A percentile compares a stretch with the other conserved stretches of the same genome.
phyloP scores from a whole-genome alignment of 2,888 invertebrate species.

The Mythimna ferrago region DNA sequence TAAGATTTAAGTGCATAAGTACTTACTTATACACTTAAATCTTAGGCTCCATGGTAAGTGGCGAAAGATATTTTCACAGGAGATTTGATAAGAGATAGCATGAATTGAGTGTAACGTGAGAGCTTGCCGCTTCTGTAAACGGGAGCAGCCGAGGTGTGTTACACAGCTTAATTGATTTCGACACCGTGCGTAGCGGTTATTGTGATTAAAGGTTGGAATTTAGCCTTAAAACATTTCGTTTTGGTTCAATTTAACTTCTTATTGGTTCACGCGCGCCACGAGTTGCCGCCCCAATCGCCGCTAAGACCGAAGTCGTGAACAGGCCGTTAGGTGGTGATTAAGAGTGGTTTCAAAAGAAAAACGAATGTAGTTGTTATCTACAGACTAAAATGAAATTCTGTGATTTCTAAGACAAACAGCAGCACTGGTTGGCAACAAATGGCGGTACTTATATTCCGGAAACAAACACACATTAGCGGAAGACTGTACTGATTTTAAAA shows the following conservation, averaged over 20 bases:
- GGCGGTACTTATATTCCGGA: neutral
- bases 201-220: neutral
- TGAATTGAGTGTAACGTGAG: conserved; percentile 47
- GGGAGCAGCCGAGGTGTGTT: conserved; percentile 28
- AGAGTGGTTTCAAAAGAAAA: neutral
- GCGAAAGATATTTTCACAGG: conserved; percentile 51
- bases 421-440: neutral
- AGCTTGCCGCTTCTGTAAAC: conserved; percentile 42
- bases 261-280: no score
- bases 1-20: no score
- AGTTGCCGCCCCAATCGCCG: no score
- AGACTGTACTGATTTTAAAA: neutral
- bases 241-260: no score
- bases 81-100: conserved; percentile 48
- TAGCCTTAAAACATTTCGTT: neutral
- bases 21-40: neutral
- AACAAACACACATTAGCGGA: neutral
- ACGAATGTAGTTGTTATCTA: neutral
- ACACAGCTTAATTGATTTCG: conserved; percentile 44
- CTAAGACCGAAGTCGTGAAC: no score
- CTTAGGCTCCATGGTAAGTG: neutral
- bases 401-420: neutral
- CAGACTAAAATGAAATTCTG: neutral
- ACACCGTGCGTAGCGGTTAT: conserved; percentile 11
- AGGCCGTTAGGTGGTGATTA: no score